Conservation (phyloP, 2,113 vertebrate species). For the Paedocypris sp. region DNA sequence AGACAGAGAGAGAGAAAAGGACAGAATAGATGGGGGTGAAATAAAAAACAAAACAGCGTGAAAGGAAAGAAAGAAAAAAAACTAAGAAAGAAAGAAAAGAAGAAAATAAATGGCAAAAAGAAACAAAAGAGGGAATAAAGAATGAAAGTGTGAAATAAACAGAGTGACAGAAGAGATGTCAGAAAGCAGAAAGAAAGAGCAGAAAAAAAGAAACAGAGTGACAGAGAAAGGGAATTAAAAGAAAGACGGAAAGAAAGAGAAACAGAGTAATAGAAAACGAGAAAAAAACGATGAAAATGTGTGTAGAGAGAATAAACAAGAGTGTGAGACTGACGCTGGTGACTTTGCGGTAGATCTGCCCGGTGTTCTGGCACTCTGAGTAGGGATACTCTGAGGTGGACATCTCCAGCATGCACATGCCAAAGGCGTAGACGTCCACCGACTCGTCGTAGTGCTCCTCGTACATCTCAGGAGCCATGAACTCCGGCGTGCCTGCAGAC, state of each 20-base stretch:
- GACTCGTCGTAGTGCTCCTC: slow-evolving; percentile 95
- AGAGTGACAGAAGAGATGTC: too few species aligned
- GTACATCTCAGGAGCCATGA: slow-evolving; percentile 98
- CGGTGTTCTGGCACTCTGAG: slow-evolving; percentile 95
- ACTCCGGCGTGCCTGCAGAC: slow-evolving; percentile 82
- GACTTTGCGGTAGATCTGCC: slow-evolving; percentile 97
- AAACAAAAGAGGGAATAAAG: too few species aligned
- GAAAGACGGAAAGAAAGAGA: neutral
- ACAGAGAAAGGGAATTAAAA: neutral
- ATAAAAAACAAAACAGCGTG: too few species aligned
- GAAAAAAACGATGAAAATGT: too few species aligned
- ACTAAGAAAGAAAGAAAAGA: neutral
- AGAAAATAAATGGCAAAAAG: neutral
- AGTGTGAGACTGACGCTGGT: slow-evolving; percentile 82
- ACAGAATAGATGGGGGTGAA: too few species aligned
- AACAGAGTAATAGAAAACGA: neutral
- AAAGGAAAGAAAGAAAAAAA: too few species aligned
- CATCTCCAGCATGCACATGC: slow-evolving; percentile 99
- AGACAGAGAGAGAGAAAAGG: too few species aligned
- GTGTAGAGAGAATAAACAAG: neutral
- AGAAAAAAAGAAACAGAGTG: too few species aligned
- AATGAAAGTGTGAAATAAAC: slow-evolving; percentile 35
- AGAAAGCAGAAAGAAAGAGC: neutral
- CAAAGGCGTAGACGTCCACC: slow-evolving; percentile 92
- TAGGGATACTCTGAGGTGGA: slow-evolving; percentile 97